phyloP scores from a whole-genome alignment of 2,113 vertebrate genomes.

The Protobothrops mucrosquamatus region DNA sequence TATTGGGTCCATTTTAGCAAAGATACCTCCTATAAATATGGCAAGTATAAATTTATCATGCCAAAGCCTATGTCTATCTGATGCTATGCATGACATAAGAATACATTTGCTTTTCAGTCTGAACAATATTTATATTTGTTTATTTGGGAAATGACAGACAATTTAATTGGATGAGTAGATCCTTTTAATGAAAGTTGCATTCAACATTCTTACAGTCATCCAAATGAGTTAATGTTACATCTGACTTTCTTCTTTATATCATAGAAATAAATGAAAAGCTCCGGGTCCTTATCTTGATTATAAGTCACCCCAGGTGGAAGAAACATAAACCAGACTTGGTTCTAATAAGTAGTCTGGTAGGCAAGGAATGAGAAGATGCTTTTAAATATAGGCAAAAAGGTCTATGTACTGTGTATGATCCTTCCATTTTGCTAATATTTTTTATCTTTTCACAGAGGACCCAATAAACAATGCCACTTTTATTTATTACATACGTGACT shows the following conservation, averaged over 20 bases:
- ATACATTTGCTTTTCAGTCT: background rate
- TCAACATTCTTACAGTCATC: background rate
- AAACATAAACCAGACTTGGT: background rate
- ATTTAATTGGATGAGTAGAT: background rate
- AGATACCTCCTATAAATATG: background rate
- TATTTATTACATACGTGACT: background rate
- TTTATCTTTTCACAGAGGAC: background rate
- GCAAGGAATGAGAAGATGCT: background rate
- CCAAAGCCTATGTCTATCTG: background rate
- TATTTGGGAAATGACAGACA: background rate
- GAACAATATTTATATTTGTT: background rate
- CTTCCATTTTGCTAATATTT: background rate
- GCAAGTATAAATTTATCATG: background rate
- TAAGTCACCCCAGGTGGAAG: background rate
- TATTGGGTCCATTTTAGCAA: background rate
- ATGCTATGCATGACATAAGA: background rate
- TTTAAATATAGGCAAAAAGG: background rate
- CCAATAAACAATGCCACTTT: background rate
- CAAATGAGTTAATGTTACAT: background rate
- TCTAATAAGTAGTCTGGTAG: background rate
- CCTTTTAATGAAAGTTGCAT: background rate
- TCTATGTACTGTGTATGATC: background rate
- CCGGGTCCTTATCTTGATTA: background rate
- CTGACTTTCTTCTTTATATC: background rate
- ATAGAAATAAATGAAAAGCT: background rate